A percentile compares a stretch with the other conserved stretches of the same genome.
Evolutionary conservation across 2,113 vertebrate species (phyloP).

Genomic region (Atrichornis clamosus): DNA sequence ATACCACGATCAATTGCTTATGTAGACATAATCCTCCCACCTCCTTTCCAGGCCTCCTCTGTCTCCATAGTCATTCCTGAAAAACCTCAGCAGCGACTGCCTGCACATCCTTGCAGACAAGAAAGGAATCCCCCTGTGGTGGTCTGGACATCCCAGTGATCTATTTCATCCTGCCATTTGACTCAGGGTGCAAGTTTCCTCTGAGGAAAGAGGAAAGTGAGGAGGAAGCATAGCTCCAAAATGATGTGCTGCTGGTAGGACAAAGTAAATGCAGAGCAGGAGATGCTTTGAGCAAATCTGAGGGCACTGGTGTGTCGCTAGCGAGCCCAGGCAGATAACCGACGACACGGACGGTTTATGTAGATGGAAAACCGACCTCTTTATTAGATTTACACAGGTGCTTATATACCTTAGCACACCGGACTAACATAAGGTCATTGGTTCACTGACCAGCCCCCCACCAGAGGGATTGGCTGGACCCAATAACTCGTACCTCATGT

Average conservation of each 20-base stretch:
- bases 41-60: not conserved
- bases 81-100: accelerated
- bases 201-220: not conserved
- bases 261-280: accelerated
- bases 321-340: too few relatives aligned
- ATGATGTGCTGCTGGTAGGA: accelerated
- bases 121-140: not conserved
- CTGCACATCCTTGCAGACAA: not conserved
- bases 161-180: not conserved
- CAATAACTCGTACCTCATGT: too few relatives aligned
- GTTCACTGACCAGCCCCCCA: too few relatives aligned
- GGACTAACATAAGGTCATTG: too few relatives aligned
- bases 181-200: not conserved
- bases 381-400: too few relatives aligned
- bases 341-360: too few relatives aligned
- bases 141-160: accelerated
- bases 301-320: not conserved
- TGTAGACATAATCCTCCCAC: not conserved
- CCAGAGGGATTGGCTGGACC: too few relatives aligned
- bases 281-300: not conserved
- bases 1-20: not conserved
- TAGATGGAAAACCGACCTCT: too few relatives aligned
- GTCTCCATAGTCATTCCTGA: not conserved
- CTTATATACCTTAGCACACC: too few relatives aligned
- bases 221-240: accelerated